phyloP scores from a whole-genome alignment of 1,140 invertebrate species.

The Heliconius himera region DNA sequence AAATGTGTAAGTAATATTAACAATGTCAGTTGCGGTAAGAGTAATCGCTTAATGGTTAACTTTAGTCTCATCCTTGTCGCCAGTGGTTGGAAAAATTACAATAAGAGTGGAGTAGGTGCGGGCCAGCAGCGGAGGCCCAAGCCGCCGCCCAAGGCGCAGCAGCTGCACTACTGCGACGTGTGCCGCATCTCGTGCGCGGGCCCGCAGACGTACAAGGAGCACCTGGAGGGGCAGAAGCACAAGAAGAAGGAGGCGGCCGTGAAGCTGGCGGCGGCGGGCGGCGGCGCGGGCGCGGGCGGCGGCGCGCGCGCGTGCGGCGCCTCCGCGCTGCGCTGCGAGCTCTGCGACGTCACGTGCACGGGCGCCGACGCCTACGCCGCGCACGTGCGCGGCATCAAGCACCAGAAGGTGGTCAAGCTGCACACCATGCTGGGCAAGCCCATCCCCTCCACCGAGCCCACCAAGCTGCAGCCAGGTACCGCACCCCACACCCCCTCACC shows the following conservation, averaged over 20 bases:
- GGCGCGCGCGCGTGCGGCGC: conserved; percentile 82
- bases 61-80: neutral
- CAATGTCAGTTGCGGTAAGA: neutral
- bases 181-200: conserved; percentile 99
- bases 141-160: conserved; percentile 93
- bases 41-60: conserved; percentile 5
- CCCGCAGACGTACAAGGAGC: conserved; percentile 97
- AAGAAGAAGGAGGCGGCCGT: conserved; percentile 98
- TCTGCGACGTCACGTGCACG: conserved; percentile 99
- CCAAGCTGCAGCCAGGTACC: conserved; percentile 84
- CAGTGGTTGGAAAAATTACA: conserved; percentile 89
- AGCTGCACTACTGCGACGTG: conserved; percentile 97
- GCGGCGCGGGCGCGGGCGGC: conserved; percentile 34
- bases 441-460: conserved; percentile 97
- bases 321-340: conserved; percentile 89
- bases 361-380: conserved; percentile 98
- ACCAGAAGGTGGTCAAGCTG: conserved; percentile 88
- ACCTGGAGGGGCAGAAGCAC: conserved; percentile 98
- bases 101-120: conserved; percentile 85
- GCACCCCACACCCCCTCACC: conserved; percentile 44
- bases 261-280: conserved; percentile 86
- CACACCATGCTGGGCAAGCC: conserved; percentile 98
- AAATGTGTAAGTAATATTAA: neutral
- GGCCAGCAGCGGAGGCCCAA: conserved; percentile 87
- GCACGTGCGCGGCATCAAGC: conserved; percentile 98